phyloP scores from a whole-genome alignment of 1,140 invertebrate genomes.

The Leptinotarsa defecta region DNA sequence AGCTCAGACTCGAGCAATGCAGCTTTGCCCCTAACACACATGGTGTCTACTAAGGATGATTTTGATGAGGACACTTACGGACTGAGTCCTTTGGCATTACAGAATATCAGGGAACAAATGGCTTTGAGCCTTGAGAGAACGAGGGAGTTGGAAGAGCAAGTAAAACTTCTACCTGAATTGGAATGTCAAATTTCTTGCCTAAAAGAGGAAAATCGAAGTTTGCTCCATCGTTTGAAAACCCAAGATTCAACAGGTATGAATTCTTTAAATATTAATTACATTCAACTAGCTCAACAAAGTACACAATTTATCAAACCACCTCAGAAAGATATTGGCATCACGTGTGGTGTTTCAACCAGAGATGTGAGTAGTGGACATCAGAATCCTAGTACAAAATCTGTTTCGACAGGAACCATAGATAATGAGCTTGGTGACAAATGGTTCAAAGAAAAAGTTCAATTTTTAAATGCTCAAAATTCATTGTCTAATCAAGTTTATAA shows the following conservation, averaged over 20 bases:
- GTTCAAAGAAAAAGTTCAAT: slow-evolving; percentile 51
- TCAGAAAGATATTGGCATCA: slow-evolving; percentile 68
- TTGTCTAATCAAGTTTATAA: slow-evolving; percentile 38
- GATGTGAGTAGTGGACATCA: slow-evolving; percentile 67
- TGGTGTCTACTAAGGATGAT: slow-evolving; percentile 39
- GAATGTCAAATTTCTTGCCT: slow-evolving; percentile 67
- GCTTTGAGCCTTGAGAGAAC: slow-evolving; percentile 76
- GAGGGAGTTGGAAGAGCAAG: slow-evolving; percentile 81
- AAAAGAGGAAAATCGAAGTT: slow-evolving; percentile 74
- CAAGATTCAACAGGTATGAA: slow-evolving; percentile 43
- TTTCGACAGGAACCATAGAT: slow-evolving; percentile 49
- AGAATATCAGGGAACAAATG: slow-evolving; percentile 76
- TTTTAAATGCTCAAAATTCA: slow-evolving; percentile 41
- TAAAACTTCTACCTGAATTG: slow-evolving; percentile 73
- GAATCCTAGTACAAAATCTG: slow-evolving; percentile 53
- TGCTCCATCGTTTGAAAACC: slow-evolving; percentile 64
- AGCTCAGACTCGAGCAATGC: slow-evolving; percentile 44
- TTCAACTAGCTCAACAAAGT: slow-evolving; percentile 37
- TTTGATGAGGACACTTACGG: slow-evolving; percentile 50
- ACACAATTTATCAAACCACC: slow-evolving; percentile 39
- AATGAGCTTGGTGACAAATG: slow-evolving; percentile 49
- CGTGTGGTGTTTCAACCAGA: slow-evolving; percentile 68
- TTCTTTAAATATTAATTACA: slow-evolving; percentile 7
- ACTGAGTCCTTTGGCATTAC: slow-evolving; percentile 48
- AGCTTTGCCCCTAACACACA: slow-evolving; percentile 42